Evolutionary conservation across 2,113 vertebrate genomes (phyloP).

Genomic region (Hucho hucho): DNA sequence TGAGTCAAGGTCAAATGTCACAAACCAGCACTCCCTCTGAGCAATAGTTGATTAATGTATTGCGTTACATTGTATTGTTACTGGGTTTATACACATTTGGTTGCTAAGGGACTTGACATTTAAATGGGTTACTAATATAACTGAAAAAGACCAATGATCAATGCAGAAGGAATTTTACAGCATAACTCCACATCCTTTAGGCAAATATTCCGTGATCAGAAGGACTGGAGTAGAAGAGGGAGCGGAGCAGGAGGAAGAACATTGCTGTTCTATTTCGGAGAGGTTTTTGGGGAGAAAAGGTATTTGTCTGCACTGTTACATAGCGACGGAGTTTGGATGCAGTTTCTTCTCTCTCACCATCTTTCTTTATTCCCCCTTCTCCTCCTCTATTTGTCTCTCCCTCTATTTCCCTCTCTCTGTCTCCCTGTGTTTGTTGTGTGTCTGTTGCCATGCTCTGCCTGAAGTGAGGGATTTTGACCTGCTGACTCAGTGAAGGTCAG

Average conservation of each 20-base stretch:
- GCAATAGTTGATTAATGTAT: neutral
- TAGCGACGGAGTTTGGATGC: neutral
- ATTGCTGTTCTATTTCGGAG: conserved; percentile 29
- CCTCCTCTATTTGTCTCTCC: conserved; percentile 6
- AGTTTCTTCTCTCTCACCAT: conserved; percentile 1
- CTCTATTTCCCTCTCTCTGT: conserved; percentile 30
- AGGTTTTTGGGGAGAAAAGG: conserved; percentile 14
- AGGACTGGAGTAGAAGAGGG: conserved; percentile 30
- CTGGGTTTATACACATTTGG: too few species aligned
- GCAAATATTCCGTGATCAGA: conserved; percentile 4
- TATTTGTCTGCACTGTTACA: neutral
- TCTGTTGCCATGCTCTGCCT: conserved; percentile 24
- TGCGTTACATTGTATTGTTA: too few species aligned
- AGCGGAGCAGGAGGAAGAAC: conserved; percentile 3
- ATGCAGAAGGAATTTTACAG: conserved; percentile 46
- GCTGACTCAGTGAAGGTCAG: neutral
- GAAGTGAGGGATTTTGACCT: conserved; percentile 9
- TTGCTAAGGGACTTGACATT: too few species aligned
- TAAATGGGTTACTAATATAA: too few species aligned
- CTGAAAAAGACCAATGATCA: conserved; percentile 37
- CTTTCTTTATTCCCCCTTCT: conserved; percentile 19
- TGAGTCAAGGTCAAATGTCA: conserved; percentile 31
- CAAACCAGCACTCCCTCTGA: neutral
- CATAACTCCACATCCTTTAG: conserved; percentile 13
- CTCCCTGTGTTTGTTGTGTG: conserved; percentile 2